Evolutionary conservation across 2,113 vertebrate genomes (phyloP).

Genomic region (Megaceryle maxima): DNA sequence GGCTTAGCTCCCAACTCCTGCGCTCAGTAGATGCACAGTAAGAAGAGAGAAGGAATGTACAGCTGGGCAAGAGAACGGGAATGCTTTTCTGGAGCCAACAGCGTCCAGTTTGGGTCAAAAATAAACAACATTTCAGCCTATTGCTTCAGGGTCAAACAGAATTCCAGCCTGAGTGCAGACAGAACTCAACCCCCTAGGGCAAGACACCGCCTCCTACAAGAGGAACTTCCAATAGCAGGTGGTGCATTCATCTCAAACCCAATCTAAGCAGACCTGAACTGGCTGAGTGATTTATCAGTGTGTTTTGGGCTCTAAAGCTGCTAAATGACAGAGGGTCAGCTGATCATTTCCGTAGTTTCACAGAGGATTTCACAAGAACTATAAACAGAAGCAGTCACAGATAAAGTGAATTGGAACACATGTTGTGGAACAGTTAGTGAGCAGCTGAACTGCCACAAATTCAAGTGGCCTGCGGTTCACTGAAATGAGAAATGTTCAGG

Average conservation of each 20-base stretch:
- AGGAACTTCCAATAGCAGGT: background rate
- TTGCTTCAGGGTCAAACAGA: fast-evolving
- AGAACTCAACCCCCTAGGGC: fast-evolving
- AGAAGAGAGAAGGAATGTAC: background rate
- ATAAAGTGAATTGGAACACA: background rate
- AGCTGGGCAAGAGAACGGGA: background rate
- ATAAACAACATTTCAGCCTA: background rate
- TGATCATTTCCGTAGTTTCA: no score
- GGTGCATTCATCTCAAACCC: background rate
- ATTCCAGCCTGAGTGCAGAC: background rate
- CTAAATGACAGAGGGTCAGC: no score
- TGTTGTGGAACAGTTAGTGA: background rate
- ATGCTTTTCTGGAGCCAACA: background rate
- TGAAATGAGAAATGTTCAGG: background rate
- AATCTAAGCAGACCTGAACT: background rate
- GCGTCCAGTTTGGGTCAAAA: no score
- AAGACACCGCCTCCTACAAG: background rate
- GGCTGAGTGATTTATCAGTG: background rate
- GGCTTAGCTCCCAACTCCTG: no score
- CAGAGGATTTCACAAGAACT: background rate
- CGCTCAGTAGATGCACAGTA: background rate
- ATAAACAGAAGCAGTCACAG: background rate
- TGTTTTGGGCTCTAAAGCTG: background rate
- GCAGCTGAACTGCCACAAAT: background rate
- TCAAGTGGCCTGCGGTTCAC: background rate